Evolutionary conservation across 2,797 vertebrate genomes (phyloP).

Genomic region (Pangasius mekongensis): DNA sequence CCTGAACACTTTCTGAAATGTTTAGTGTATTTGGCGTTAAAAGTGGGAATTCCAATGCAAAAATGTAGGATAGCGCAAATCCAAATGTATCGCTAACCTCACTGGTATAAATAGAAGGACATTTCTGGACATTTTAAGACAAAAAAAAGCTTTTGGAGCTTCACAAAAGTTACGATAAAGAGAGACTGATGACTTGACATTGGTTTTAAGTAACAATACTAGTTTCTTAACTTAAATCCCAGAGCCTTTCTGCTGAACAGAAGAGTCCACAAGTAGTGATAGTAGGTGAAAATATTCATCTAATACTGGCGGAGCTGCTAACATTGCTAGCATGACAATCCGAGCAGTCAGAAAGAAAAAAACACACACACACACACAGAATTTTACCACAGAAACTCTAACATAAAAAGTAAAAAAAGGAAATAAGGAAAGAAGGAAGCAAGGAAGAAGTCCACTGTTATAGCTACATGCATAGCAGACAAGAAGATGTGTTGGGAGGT

Average conservation of each 20-base stretch:
- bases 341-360: background rate
- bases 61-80: background rate
- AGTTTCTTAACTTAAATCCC: background rate
- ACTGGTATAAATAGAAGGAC: background rate
- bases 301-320: background rate
- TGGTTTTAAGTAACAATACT: background rate
- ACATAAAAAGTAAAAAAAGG: background rate
- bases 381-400: background rate
- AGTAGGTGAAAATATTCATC: background rate
- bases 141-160: background rate
- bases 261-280: background rate
- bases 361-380: background rate
- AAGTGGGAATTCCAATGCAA: background rate
- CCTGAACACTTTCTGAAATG: background rate
- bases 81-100: background rate
- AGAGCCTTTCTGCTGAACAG: background rate
- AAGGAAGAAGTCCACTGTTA: background rate
- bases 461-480: background rate
- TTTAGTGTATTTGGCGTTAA: background rate
- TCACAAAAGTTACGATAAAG: background rate
- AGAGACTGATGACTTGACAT: background rate
- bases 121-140: background rate
- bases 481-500: background rate
- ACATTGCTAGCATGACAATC: background rate
- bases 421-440: background rate